phyloP scores from a whole-genome alignment of 2,113 vertebrate species.

The Poeciliopsis prolifica region DNA sequence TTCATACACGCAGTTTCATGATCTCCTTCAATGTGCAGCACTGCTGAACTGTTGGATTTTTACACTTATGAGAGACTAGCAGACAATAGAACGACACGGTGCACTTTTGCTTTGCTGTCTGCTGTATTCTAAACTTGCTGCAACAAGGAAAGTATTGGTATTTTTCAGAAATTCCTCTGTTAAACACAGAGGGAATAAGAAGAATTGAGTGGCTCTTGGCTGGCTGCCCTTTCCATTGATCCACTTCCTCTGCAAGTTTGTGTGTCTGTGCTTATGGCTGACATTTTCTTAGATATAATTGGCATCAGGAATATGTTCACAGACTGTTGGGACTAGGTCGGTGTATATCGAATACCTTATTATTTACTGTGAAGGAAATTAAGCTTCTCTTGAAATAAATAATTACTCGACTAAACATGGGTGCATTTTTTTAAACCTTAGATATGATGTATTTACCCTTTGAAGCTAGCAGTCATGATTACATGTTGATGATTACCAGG shows the following conservation, averaged over 20 bases:
- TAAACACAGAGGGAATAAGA: constrained; percentile 11
- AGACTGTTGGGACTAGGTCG: constrained; percentile 27
- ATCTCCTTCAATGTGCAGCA: background rate
- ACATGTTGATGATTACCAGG: background rate
- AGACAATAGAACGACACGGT: background rate
- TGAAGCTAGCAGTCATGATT: constrained; percentile 18
- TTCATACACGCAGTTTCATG: background rate
- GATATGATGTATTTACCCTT: constrained; percentile 18
- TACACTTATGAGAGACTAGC: background rate
- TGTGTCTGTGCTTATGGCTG: constrained; percentile 28
- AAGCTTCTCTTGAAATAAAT: no score
- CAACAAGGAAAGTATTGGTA: constrained; percentile 37
- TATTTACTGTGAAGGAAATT: constrained; percentile 18
- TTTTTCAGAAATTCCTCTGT: constrained; percentile 15
- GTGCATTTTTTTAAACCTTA: no score
- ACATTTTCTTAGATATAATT: constrained; percentile 64
- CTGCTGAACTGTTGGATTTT: background rate
- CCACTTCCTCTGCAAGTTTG: constrained; percentile 33
- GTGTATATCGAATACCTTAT: constrained; percentile 11
- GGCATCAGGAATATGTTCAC: constrained; percentile 44
- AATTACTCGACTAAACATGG: no score
- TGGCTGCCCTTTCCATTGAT: constrained; percentile 63
- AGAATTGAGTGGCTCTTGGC: constrained; percentile 61
- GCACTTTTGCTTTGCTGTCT: background rate
- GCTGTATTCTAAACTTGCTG: constrained; percentile 20